Evolutionary conservation across 1,140 invertebrate species (phyloP), one percentile per base, ranked within the genome.

Genomic region (Apis cerana): DNA sequence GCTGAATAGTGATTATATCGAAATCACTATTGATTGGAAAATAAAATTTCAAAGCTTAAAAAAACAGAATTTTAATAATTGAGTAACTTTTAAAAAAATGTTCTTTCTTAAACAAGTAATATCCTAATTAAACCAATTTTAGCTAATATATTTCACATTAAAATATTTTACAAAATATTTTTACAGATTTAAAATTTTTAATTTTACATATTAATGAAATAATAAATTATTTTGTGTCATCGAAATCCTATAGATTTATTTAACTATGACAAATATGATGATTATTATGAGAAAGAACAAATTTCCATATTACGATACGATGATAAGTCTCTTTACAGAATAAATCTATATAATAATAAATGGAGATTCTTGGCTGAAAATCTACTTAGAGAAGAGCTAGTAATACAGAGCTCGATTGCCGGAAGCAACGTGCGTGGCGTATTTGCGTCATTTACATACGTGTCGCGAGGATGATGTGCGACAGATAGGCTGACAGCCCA

Each of bases 361-460:
- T 74, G 80, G 54, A 43, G 27, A 67, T 64, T 86, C 70, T 23
- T 64, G 27, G 54, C 59, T 68, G 75, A 74, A 80, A 61, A 82
- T 85, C 61, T 75, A 74, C 80, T 83, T 82, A 85, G 68, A 61
- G 83, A 71, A 83, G 75, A 75, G 69, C 50, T 23, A 48, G 27
- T 86, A 86, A 86, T 86, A 78, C 69, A 76, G 74, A 23, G 27
- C 21, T 43, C 21, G 65, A 70, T 62, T 67, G 50, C 65, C 48
- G 64, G 10, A 21, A 81, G 70, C 65, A 54, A 23, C 59, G 5
- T 50, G 21, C 54, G 52, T 54, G 56, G 74, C 71, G 56, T 72
- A 65, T 82, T 71, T 75, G 58, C 75, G 82, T 87, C 85, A 84
- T 87, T 87, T 87, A 76, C 86, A 84, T 87, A 87, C 81, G 62